Percentiles rank a stretch among this genome's conserved stretches.
phyloP scores from a whole-genome alignment of 2,797 vertebrate species.

The Rhynchonycteris naso region DNA sequence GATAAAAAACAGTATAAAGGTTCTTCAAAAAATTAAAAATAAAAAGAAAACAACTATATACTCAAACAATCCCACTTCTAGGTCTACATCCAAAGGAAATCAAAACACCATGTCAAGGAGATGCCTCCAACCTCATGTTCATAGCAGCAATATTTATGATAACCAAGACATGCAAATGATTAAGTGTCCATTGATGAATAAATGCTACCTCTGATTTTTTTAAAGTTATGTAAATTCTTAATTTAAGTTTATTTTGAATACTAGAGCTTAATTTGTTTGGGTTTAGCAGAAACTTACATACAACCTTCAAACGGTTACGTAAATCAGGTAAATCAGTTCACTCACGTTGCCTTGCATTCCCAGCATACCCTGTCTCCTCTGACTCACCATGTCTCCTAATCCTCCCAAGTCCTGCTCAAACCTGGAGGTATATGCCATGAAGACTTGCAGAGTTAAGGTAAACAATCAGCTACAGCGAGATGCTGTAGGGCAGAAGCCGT shows the following conservation, averaged over 20 bases:
- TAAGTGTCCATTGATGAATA: background rate
- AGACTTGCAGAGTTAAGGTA: too few relatives aligned
- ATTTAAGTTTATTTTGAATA: slow-evolving; percentile 44
- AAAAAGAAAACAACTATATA: too few relatives aligned
- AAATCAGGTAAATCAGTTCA: too few relatives aligned
- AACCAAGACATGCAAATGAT: background rate
- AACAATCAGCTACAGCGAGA: too few relatives aligned
- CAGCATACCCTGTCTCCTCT: background rate
- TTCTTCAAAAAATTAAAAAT: too few relatives aligned
- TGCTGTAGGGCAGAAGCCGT: too few relatives aligned
- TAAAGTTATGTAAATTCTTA: background rate
- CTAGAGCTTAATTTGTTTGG: slow-evolving; percentile 48
- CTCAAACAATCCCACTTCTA: too few relatives aligned
- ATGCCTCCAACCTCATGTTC: background rate
- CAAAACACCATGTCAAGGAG: background rate
- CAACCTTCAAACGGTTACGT: background rate
- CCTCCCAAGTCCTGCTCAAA: background rate
- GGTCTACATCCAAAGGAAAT: background rate
- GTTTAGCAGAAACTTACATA: slow-evolving; percentile 42
- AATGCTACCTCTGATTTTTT: too few relatives aligned
- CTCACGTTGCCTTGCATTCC: background rate
- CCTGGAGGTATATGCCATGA: too few relatives aligned
- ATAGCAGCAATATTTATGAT: background rate
- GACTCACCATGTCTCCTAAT: background rate
- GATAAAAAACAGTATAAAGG: too few relatives aligned